Conservation (phyloP, 2,113 vertebrate genomes). For the Balaenoptera acutorostrata region DNA sequence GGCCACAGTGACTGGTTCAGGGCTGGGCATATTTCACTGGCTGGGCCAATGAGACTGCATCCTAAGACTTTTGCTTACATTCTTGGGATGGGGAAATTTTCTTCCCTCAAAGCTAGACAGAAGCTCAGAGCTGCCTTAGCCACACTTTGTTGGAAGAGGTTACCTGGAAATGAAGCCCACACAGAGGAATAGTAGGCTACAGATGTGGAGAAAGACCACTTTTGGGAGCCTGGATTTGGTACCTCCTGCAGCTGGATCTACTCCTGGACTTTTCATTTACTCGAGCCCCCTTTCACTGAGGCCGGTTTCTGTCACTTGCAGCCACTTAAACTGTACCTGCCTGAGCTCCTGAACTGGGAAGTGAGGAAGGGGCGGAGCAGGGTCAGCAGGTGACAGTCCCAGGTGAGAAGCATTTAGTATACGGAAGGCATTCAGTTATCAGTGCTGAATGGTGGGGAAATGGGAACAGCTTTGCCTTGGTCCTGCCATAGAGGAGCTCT, state of each 20-base stretch:
- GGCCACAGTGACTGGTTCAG: neutral
- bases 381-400: fast-evolving
- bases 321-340: neutral
- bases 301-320: neutral
- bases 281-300: neutral
- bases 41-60: neutral
- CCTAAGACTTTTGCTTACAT: neutral
- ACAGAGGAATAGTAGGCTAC: neutral
- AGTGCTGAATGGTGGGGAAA: neutral
- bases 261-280: neutral
- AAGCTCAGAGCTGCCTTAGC: neutral
- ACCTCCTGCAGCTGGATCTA: neutral
- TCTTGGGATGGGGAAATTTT: neutral
- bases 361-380: neutral
- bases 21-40: neutral
- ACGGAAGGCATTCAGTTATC: too few species aligned
- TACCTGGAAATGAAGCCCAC: neutral
- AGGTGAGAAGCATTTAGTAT: neutral
- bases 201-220: neutral
- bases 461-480: neutral
- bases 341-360: neutral
- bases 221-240: neutral
- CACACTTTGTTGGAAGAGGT: neutral
- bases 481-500: neutral
- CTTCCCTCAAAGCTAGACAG: neutral